Conservation (phyloP, 2,797 vertebrate species). For the Acanthurus tractus region DNA sequence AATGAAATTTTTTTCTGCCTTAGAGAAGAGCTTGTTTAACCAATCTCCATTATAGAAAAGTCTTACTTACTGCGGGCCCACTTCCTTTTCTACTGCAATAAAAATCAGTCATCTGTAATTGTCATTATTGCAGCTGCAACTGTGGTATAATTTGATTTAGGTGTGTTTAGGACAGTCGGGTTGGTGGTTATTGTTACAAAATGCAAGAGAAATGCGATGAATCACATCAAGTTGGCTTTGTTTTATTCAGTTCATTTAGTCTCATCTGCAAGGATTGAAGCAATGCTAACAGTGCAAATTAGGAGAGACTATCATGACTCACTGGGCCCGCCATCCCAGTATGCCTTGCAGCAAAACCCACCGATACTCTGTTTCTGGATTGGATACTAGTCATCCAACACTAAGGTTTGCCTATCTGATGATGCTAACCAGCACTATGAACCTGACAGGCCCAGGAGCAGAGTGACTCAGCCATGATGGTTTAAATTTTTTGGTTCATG, state of each 20-base stretch:
- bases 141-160: slow-evolving; percentile 27
- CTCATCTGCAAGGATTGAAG: not conserved
- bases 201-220: not conserved
- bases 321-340: too few species aligned
- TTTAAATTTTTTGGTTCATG: too few species aligned
- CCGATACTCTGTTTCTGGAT: too few species aligned
- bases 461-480: too few species aligned
- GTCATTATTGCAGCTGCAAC: slow-evolving; percentile 23
- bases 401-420: too few species aligned
- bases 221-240: slow-evolving; percentile 4
- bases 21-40: slow-evolving; percentile 36
- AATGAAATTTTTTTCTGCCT: slow-evolving; percentile 31
- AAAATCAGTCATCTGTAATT: slow-evolving; percentile 26
- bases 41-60: slow-evolving; percentile 19
- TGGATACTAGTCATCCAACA: too few species aligned
- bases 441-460: too few species aligned
- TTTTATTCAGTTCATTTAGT: not conserved
- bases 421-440: too few species aligned
- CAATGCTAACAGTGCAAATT: not conserved
- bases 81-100: slow-evolving; percentile 28
- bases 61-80: not conserved
- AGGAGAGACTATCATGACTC: too few species aligned
- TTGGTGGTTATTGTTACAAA: slow-evolving; percentile 32
- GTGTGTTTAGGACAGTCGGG: slow-evolving; percentile 5
- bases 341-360: too few species aligned